Evolutionary conservation across 1,140 invertebrate species (phyloP), one percentile per base, ranked within the genome.

Genomic region (Spodoptera frugiperda): DNA sequence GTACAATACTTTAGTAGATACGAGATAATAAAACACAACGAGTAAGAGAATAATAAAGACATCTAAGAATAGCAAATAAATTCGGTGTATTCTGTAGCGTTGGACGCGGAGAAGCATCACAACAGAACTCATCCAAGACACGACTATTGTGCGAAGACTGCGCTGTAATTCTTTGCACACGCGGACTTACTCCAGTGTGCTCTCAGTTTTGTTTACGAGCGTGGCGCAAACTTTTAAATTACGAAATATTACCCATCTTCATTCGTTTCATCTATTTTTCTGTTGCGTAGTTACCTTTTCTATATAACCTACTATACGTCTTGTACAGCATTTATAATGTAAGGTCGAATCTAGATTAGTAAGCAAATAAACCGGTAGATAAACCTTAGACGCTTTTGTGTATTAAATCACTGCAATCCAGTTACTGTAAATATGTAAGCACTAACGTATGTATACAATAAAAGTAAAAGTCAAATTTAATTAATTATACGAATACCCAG

Each of bases 151-250:
- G 70, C 44, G 48, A 33, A 73, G 71, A 73, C 39, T 59, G 49
- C 17, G 55, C 44, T 49, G 44, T 61, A 51, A 61, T 49, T 61
- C 53, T 71, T 73, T 73, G 44, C 48, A 51, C 54, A 54, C 49
- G 71, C 57, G 30, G 51, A 55, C 12, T 39, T 55, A 54, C 21
- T 25, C 53, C 39, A n/a, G 17, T 54, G 71, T 33, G 39, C 39
- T 73, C 21, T 73, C 71, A 53, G 48, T 75, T 53, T 65, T 39
- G 59, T 75, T 39, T 53, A 53, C 48, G 48, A 46, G 73, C 68
- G 53, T 72, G 68, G 68, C 73, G 57, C 59, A 75, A 63, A 75
- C 73, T 65, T 75, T 75, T 75, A 59, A 49, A 59, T 73, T 59
- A 73, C 63, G 53, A 30, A 59, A 49, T 48, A 65, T 75, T 61